phyloP scores from a whole-genome alignment of 2,113 vertebrate genomes.

The Cebus imitator region DNA sequence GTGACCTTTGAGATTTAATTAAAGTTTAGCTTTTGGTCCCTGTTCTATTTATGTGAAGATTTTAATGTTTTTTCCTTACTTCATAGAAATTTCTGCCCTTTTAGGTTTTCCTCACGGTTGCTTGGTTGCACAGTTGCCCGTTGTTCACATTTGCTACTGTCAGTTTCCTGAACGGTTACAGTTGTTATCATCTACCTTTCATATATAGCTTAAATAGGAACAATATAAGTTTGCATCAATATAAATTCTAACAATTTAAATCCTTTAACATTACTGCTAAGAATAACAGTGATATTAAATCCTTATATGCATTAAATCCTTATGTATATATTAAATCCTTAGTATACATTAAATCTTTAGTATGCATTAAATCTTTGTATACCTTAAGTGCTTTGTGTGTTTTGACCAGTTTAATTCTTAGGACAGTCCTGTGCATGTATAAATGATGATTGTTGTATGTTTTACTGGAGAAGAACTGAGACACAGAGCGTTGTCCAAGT shows the following conservation, averaged over 20 bases:
- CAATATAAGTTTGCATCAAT: no score
- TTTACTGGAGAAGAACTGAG: neutral
- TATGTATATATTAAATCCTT: neutral
- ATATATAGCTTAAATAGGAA: neutral
- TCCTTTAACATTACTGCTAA: neutral
- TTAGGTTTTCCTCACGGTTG: neutral
- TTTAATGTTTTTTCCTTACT: neutral
- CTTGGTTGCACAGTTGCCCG: neutral
- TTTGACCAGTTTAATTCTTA: slow-evolving; percentile 28
- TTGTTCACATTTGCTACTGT: neutral
- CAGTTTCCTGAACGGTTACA: neutral
- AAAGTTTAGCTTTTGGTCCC: neutral
- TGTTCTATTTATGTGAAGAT: neutral
- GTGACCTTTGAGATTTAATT: neutral
- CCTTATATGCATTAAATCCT: neutral
- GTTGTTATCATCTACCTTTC: neutral
- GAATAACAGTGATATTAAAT: neutral
- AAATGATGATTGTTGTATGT: neutral
- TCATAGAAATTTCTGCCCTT: neutral
- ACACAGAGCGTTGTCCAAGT: neutral
- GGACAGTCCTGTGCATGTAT: neutral
- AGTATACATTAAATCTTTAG: no score
- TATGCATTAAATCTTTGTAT: neutral
- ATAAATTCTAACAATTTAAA: neutral
- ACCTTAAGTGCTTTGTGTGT: neutral